Evolutionary conservation across 2,888 invertebrate species (phyloP).

Genomic region (Galeopsomyia nigrocyanea): DNA sequence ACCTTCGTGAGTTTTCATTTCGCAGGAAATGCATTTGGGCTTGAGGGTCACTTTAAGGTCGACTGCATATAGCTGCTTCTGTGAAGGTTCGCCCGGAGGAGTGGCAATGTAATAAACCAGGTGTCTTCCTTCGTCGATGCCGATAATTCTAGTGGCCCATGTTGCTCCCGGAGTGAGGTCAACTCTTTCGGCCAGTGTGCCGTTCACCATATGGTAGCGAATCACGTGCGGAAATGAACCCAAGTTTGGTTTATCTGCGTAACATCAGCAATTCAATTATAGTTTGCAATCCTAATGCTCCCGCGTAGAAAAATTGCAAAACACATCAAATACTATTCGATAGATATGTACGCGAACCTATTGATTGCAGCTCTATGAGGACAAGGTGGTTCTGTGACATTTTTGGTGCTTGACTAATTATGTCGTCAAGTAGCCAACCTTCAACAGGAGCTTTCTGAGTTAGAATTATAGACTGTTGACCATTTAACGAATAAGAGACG

Average conservation of each 20-base stretch:
- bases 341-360: conserved; percentile 8
- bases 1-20: conserved; percentile 72
- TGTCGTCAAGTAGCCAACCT: conserved; percentile 77
- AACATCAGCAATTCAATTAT: no score
- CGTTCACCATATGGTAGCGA: conserved; percentile 50
- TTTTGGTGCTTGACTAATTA: conserved; percentile 72
- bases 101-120: conserved; percentile 80
- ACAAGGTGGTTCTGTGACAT: conserved; percentile 71
- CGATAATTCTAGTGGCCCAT: conserved; percentile 54
- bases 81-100: conserved; percentile 75
- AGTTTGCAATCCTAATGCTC: no score
- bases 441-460: conserved; percentile 73
- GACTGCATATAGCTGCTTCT: conserved; percentile 76
- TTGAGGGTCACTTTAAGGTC: conserved; percentile 69
- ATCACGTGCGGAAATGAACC: conserved; percentile 65
- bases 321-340: neutral
- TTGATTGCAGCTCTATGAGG: conserved; percentile 63
- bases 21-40: conserved; percentile 79
- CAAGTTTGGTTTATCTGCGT: conserved; percentile 27
- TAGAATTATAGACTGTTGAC: conserved; percentile 61
- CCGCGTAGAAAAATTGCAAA: no score
- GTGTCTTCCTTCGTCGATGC: conserved; percentile 52
- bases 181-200: conserved; percentile 48
- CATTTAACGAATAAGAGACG: conserved; percentile 74
- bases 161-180: conserved; percentile 57